These are phyloP conservation scores for Apolygus lucorum DNA, from an alignment of 1,140 invertebrate genomes.

Conservation along the genomic window DNA sequence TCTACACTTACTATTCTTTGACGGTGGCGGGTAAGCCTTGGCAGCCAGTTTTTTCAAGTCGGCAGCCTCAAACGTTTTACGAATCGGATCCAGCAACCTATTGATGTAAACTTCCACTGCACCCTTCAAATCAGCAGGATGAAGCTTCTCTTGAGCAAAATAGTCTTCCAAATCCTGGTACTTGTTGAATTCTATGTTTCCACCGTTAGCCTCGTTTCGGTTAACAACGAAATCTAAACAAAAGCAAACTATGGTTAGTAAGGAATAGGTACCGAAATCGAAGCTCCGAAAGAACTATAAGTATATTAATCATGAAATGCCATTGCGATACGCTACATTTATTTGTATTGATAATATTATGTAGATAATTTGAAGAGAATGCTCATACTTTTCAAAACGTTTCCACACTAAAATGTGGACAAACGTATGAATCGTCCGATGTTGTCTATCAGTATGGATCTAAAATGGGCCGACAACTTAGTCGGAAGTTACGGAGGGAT, in stretches of 20 bases:
- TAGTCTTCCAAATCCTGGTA: constrained; percentile 69
- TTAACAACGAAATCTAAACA: constrained; percentile 38
- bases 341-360: no score
- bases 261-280: no score
- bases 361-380: no score
- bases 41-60: constrained; percentile 58
- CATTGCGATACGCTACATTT: no score
- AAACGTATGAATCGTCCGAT: no score
- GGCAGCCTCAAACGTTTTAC: constrained; percentile 72
- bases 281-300: no score
- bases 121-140: constrained; percentile 88
- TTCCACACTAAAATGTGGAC: no score
- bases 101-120: constrained; percentile 80
- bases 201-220: constrained; percentile 50
- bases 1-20: constrained; percentile 48
- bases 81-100: constrained; percentile 77
- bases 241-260: neutral
- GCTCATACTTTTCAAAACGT: no score
- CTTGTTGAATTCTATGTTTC: constrained; percentile 59
- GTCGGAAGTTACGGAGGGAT: no score
- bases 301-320: no score
- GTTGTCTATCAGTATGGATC: no score
- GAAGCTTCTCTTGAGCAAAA: constrained; percentile 71
- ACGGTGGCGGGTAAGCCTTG: constrained; percentile 71
- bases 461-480: no score